Evolutionary conservation across 92 coral and sea anemone genomes (phyloP).

Genomic region (Isaurus tuberculatus): DNA sequence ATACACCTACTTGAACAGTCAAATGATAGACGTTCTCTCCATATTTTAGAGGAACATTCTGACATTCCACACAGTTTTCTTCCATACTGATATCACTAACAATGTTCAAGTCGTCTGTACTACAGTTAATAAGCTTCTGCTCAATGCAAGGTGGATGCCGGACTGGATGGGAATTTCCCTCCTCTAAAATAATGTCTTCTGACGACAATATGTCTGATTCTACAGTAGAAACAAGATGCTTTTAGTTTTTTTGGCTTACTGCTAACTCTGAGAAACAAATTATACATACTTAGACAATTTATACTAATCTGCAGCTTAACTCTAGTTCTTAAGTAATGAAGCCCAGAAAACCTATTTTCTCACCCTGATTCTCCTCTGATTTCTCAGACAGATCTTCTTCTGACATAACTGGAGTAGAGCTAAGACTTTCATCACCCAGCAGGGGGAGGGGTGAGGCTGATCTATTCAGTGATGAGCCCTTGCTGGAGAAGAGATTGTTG

Average conservation of each 20-base stretch:
- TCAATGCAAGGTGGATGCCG: conserved; percentile 30
- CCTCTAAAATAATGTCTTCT: conserved; percentile 8
- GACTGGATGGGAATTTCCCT: not conserved
- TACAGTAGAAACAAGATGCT: not conserved
- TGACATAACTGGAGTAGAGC: conserved; percentile 74
- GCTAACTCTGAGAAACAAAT: too few species aligned
- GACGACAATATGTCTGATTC: conserved; percentile 2
- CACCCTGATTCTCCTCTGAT: conserved; percentile 63
- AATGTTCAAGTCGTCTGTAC: conserved; percentile 76
- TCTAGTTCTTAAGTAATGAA: not conserved
- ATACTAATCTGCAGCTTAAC: not conserved
- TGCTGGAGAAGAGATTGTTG: conserved; percentile 74
- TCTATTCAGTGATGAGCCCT: conserved; percentile 61
- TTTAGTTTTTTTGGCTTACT: too few species aligned
- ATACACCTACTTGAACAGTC: conserved; percentile 69
- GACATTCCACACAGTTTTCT: conserved; percentile 73
- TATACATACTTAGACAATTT: too few species aligned
- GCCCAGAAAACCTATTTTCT: not conserved
- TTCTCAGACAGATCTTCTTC: conserved; percentile 90
- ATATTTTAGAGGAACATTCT: conserved; percentile 75
- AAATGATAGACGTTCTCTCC: conserved; percentile 78
- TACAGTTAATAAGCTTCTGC: conserved; percentile 58
- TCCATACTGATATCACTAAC: conserved; percentile 59
- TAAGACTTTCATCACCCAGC: conserved; percentile 59
- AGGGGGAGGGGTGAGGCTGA: conserved; percentile 68